Evolutionary conservation across 1,140 invertebrate genomes (phyloP), one percentile per base, ranked within the genome.

Genomic region (Pseudomyrmex sp.): DNA sequence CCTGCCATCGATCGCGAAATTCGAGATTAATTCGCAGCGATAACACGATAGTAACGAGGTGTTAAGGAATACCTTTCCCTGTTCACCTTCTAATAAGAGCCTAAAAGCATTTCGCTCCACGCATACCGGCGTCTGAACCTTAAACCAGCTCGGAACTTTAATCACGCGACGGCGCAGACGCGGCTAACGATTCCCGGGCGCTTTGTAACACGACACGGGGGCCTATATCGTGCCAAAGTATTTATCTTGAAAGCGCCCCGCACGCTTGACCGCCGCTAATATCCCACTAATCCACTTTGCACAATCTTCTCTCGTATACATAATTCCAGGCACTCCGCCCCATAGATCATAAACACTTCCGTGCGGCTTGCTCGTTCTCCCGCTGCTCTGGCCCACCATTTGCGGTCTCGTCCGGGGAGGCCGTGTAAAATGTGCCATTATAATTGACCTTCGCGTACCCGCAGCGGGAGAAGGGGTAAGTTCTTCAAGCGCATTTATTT

Each of bases 271-370:
- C 76, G 76, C 76, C 76, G 9, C 76, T 80, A 80, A 80, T 80
- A 72, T 80, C 66, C 76, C 76, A 56, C 76, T 80, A 80, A 80
- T 80, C 76, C 76, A 80, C 76, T 80, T 80, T 80, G 44, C 66
- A 72, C 76, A 80, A 80, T 80, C 76, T 80, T 80, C 76, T 66
- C 68, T 61, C 76, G 56, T 80, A 35, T 35, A 80, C 76, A 80
- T 80, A 80, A 80, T 80, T 58, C 54, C 66, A 80, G 54, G 44
- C 26, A 56, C 10, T 54, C 70, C 76, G 66, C 66, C 76, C 76
- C 66, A 80, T 80, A 80, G 65, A 80, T 80, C 76, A 80, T 80
- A 80, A 80, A 80, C 76, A 70, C 76, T 72, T 80, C 76, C 66
- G 76, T 80, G 76, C 54, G 54, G 66, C 54, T 50, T 59, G 54